Conservation (phyloP, 1,140 invertebrate genomes). For the Heliconius nattereri region DNA sequence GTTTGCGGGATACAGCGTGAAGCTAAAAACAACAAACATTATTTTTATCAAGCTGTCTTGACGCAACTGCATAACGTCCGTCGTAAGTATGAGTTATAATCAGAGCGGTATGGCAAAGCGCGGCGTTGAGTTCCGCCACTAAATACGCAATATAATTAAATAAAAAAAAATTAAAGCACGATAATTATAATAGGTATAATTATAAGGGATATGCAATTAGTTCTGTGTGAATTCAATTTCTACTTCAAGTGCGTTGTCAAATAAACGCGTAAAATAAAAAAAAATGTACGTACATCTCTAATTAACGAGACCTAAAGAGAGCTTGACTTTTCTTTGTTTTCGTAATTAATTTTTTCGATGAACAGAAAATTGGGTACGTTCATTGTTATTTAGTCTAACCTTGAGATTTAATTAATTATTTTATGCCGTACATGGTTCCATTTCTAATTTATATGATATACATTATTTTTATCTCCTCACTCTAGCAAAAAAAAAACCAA, state of each 20-base stretch:
- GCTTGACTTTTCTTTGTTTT: neutral
- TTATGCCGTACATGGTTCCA: neutral
- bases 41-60: neutral
- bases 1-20: too few species aligned
- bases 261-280: neutral
- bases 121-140: too few species aligned
- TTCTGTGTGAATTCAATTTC: neutral
- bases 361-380: neutral
- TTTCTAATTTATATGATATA: too few species aligned
- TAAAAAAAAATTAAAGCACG: neutral
- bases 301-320: neutral
- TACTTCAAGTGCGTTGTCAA: neutral
- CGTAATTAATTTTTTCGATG: neutral
- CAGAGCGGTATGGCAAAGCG: too few species aligned
- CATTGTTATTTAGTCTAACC: neutral
- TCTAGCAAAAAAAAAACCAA: neutral
- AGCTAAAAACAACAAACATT: too few species aligned
- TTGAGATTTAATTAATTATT: neutral
- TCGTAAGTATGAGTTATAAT: too few species aligned
- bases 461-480: too few species aligned
- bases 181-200: neutral
- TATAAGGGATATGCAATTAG: neutral
- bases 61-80: neutral
- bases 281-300: neutral
- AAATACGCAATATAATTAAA: too few species aligned